phyloP scores from a whole-genome alignment of 64 coral and sea anemone species.

The Porites australiensis region DNA sequence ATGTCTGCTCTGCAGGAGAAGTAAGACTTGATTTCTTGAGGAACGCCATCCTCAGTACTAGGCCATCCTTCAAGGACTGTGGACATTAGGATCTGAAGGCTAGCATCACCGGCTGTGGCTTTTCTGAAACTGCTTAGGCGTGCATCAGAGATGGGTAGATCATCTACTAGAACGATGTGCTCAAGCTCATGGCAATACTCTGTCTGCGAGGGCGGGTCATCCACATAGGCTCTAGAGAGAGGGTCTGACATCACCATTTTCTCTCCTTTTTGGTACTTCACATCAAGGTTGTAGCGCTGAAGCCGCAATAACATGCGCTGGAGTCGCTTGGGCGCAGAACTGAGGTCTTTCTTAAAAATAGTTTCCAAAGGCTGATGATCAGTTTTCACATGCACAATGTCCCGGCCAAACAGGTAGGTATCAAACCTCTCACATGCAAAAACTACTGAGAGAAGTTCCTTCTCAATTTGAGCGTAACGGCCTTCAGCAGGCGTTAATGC shows the following conservation, averaged over 20 bases:
- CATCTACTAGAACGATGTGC: constrained; percentile 49
- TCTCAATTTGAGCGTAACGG: constrained; percentile 48
- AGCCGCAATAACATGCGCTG: constrained; percentile 17
- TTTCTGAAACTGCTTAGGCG: constrained; percentile 28
- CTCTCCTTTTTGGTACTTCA: constrained; percentile 35
- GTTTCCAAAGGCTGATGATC: neutral
- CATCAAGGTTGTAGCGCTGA: constrained; percentile 7
- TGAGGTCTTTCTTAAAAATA: neutral
- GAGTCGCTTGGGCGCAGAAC: neutral
- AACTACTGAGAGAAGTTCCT: constrained; percentile 58
- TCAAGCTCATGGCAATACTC: constrained; percentile 33
- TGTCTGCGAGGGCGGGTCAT: constrained; percentile 22
- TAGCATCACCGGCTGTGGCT: constrained; percentile 34
- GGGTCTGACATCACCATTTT: constrained; percentile 44
- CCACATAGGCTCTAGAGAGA: constrained; percentile 41
- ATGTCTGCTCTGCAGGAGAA: no score
- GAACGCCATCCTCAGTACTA: constrained; percentile 26
- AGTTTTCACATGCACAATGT: neutral
- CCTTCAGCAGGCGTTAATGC: constrained; percentile 41
- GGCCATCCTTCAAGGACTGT: constrained; percentile 65
- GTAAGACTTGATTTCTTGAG: no score
- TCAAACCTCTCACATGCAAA: constrained; percentile 58
- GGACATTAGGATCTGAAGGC: constrained; percentile 37
- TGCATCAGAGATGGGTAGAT: constrained; percentile 51
- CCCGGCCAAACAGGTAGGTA: constrained; percentile 3